A percentile compares a stretch with the other conserved stretches of the same genome.
phyloP scores from a whole-genome alignment of 2,113 vertebrate genomes.

The Plectropomus leopardus region DNA sequence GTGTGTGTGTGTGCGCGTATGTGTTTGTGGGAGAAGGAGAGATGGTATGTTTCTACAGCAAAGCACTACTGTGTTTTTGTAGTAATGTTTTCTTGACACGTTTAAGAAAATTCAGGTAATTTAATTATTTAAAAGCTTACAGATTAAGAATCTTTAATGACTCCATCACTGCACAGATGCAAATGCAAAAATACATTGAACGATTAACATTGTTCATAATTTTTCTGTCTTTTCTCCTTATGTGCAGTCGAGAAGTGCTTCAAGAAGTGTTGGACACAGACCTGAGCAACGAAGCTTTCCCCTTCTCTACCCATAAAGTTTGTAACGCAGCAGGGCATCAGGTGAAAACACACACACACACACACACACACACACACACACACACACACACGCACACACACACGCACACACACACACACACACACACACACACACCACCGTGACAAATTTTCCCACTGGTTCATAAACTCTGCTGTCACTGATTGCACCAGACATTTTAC shows the following conservation, averaged over 20 bases:
- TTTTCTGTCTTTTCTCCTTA: neutral
- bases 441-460: too few relatives aligned
- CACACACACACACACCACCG: neutral
- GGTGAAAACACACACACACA: constrained; percentile 78
- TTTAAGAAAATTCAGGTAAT: neutral
- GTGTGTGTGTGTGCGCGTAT: constrained; percentile 27
- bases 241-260: constrained; percentile 88
- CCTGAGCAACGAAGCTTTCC: constrained; percentile 92
- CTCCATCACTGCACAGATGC: neutral
- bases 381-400: neutral
- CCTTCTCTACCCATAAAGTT: constrained; percentile 94
- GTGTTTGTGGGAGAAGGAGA: constrained; percentile 27
- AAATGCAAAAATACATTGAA: neutral
- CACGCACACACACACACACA: constrained; percentile 8
- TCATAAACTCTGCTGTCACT: too few relatives aligned
- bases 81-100: neutral
- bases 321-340: constrained; percentile 87
- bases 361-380: constrained; percentile 10
- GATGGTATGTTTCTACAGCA: constrained; percentile 29
- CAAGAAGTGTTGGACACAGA: constrained; percentile 92
- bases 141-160: neutral
- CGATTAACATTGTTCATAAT: neutral
- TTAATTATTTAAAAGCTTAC: neutral
- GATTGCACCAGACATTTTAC: too few relatives aligned
- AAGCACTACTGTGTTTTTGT: neutral